phyloP scores from a whole-genome alignment of 2,888 invertebrate genomes.

The Disparrhopalites patrizii region DNA sequence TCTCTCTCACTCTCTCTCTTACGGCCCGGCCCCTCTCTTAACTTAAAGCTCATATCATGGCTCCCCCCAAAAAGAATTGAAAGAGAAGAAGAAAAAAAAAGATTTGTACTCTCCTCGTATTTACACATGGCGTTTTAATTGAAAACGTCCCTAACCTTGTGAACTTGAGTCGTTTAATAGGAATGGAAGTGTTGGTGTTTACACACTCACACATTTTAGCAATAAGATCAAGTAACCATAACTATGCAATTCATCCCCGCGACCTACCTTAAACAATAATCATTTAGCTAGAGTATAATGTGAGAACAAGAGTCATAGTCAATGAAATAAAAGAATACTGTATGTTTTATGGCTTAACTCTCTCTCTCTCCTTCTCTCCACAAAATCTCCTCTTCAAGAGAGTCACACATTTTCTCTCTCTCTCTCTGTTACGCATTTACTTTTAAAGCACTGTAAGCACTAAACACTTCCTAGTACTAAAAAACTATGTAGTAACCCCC shows the following conservation, averaged over 20 bases:
- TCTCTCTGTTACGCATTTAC: no score
- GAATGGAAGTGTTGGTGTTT: neutral
- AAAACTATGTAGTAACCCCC: no score
- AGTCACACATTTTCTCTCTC: no score
- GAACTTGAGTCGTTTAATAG: conserved; percentile 19
- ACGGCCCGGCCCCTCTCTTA: neutral
- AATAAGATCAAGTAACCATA: conserved; percentile 27
- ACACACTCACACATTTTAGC: neutral
- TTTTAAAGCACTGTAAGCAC: no score
- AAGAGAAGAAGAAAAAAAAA: neutral
- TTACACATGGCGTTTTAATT: conserved; percentile 26
- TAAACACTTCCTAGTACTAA: no score
- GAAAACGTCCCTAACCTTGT: conserved; percentile 15
- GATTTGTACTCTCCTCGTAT: no score
- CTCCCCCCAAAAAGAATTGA: neutral
- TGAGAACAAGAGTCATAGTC: conserved; percentile 30
- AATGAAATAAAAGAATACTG: conserved; percentile 31
- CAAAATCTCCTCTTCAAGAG: no score
- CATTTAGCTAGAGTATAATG: conserved; percentile 29
- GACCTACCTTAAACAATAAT: conserved; percentile 32
- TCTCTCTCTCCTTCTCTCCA: conserved; percentile 8
- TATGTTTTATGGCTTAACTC: conserved; percentile 23
- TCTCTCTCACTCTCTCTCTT: neutral
- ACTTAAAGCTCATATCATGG: no score
- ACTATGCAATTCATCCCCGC: conserved; percentile 26